A percentile compares a stretch with the other conserved stretches of the same genome.
phyloP scores from a whole-genome alignment of 2,888 invertebrate genomes.

The Scaptomyza polygonia region DNA sequence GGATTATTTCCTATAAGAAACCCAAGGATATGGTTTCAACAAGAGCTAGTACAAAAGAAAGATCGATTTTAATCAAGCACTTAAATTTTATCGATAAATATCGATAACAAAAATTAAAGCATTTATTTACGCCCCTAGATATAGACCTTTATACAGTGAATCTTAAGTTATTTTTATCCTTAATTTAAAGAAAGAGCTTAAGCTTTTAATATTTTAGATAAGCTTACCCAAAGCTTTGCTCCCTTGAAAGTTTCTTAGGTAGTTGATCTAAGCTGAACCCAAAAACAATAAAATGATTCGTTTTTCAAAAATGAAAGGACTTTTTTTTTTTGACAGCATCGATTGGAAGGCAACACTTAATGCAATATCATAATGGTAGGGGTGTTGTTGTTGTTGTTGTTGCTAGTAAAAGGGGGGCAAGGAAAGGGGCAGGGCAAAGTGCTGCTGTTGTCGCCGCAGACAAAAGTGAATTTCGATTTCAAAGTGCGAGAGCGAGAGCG shows the following conservation, averaged over 20 bases:
- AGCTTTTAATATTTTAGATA: no score
- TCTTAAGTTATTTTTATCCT: no score
- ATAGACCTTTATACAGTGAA: no score
- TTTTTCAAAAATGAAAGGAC: conserved; percentile 12
- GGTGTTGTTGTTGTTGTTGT: not conserved
- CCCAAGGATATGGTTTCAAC: no score
- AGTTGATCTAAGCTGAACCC: no score
- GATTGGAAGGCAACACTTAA: conserved; percentile 67
- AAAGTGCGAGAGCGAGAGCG: conserved; percentile 49
- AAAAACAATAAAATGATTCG: not conserved
- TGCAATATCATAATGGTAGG: conserved; percentile 73
- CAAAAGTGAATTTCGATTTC: conserved; percentile 75
- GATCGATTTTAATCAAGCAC: no score
- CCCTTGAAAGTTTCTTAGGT: not conserved
- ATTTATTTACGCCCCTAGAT: no score
- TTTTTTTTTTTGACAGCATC: conserved; percentile 52
- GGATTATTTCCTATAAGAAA: no score
- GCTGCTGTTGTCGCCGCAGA: conserved; percentile 35
- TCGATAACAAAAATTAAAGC: no score
- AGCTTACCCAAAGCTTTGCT: not conserved
- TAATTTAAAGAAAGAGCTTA: no score
- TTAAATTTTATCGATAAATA: no score
- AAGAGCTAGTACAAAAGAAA: no score
- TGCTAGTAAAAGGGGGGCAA: not conserved
- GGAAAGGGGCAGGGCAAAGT: not conserved